phyloP scores from a whole-genome alignment of 1,140 invertebrate genomes.

The Zaprionus vittiger region DNA sequence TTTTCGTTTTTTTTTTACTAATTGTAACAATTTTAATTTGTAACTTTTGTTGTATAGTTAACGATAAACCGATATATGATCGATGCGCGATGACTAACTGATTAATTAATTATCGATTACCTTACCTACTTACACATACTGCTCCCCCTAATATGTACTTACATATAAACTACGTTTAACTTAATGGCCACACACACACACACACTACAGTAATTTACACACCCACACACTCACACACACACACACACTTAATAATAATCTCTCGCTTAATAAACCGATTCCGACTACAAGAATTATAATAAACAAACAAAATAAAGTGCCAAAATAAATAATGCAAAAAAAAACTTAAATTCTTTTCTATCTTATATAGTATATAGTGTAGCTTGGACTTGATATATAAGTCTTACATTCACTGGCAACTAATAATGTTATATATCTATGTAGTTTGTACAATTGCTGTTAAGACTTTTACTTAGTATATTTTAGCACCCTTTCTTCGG shows the following conservation, averaged over 20 bases:
- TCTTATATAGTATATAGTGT: too few species aligned
- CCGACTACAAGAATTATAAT: constrained; percentile 43
- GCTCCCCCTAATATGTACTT: constrained; percentile 33
- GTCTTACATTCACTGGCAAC: too few species aligned
- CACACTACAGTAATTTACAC: too few species aligned
- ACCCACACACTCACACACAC: constrained; percentile 51
- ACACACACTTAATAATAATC: constrained; percentile 58
- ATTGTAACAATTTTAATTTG: constrained; percentile 43
- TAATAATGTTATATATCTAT: too few species aligned
- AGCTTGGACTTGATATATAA: too few species aligned
- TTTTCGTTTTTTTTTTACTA: constrained; percentile 45
- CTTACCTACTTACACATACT: constrained; percentile 31
- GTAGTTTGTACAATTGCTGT: too few species aligned
- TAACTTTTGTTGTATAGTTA: constrained; percentile 55
- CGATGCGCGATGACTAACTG: constrained; percentile 29
- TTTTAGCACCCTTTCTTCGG: too few species aligned
- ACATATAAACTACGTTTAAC: constrained; percentile 17
- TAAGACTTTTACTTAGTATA: too few species aligned
- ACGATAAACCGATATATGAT: constrained; percentile 16
- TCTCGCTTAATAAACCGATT: constrained; percentile 69
- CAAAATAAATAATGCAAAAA: constrained; percentile 65
- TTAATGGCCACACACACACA: constrained; percentile 35
- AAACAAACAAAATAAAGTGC: constrained; percentile 67
- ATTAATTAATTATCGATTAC: constrained; percentile 33
- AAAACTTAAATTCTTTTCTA: constrained; percentile 5